phyloP scores from a whole-genome alignment of 2,113 vertebrate genomes.

The Caretta caretta region DNA sequence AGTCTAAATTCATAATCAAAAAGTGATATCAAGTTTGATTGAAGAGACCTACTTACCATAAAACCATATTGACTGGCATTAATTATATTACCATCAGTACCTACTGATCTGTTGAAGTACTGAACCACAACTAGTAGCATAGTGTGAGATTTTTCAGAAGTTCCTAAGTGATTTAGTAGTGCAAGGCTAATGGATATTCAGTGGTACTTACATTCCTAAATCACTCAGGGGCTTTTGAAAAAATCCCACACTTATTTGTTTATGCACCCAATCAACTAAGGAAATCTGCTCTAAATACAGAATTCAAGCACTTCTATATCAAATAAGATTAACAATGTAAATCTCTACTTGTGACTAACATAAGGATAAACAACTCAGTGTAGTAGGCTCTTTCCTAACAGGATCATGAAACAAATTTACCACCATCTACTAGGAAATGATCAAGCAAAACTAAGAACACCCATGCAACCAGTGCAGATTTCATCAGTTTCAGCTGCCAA shows the following conservation, averaged over 20 bases:
- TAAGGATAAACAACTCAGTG: conserved; percentile 45
- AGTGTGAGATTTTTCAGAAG: background rate
- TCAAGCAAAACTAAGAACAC: conserved; percentile 65
- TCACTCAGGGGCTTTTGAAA: background rate
- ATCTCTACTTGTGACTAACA: conserved; percentile 47
- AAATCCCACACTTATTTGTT: background rate
- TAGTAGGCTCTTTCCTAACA: conserved; percentile 63
- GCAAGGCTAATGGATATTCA: background rate
- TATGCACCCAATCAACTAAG: conserved; percentile 4
- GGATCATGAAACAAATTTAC: conserved; percentile 65
- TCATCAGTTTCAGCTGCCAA: conserved; percentile 71
- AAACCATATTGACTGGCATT: background rate
- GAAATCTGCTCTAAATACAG: conserved; percentile 10
- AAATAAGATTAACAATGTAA: conserved; percentile 55
- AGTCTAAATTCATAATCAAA: background rate
- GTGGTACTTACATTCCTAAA: background rate
- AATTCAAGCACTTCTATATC: conserved; percentile 46
- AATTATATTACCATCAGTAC: background rate
- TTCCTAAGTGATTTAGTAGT: background rate
- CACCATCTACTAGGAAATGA: conserved; percentile 61
- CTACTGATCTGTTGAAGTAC: background rate
- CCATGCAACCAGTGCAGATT: conserved; percentile 63
- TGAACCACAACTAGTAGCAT: background rate
- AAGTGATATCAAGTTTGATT: background rate
- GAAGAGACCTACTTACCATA: background rate